Evolutionary conservation across 2,888 invertebrate genomes (phyloP).

Genomic region (Melipona bicolor): DNA sequence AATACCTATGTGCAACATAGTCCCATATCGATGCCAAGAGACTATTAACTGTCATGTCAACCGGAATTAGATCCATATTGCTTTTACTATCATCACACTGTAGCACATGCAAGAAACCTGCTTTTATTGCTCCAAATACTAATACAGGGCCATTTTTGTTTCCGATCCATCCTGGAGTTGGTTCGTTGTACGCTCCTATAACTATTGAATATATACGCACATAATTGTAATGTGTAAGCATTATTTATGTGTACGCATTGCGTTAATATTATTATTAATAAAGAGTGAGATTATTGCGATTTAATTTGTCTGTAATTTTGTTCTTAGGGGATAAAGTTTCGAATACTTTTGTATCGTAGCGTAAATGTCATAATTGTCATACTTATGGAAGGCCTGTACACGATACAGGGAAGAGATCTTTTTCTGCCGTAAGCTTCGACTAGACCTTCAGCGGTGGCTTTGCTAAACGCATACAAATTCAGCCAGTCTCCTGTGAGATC

Average conservation of each 20-base stretch:
- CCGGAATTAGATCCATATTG: slow-evolving; percentile 69
- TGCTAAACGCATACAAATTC: slow-evolving; percentile 72
- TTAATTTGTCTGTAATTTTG: too few relatives aligned
- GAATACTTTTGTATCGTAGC: not conserved
- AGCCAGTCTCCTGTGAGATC: slow-evolving; percentile 69
- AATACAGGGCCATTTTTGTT: slow-evolving; percentile 64
- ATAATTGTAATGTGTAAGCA: too few relatives aligned
- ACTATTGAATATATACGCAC: slow-evolving; percentile 57
- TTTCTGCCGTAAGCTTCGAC: slow-evolving; percentile 67
- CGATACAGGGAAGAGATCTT: slow-evolving; percentile 65
- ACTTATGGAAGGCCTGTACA: slow-evolving; percentile 76
- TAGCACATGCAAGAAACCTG: slow-evolving; percentile 65
- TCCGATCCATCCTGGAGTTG: slow-evolving; percentile 67
- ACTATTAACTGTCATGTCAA: slow-evolving; percentile 74
- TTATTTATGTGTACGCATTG: too few relatives aligned
- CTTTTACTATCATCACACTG: accelerated
- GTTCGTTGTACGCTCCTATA: slow-evolving; percentile 69
- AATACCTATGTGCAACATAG: slow-evolving; percentile 68
- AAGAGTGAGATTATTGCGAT: too few relatives aligned
- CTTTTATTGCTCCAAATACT: slow-evolving; percentile 44
- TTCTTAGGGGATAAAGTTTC: too few relatives aligned
- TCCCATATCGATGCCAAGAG: slow-evolving; percentile 74
- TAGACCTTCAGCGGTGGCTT: slow-evolving; percentile 74
- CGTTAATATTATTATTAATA: too few relatives aligned
- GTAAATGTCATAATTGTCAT: slow-evolving; percentile 10